These are phyloP conservation scores for Naja naja DNA, from an alignment of 2,113 vertebrate species.

Conservation along the genomic window DNA sequence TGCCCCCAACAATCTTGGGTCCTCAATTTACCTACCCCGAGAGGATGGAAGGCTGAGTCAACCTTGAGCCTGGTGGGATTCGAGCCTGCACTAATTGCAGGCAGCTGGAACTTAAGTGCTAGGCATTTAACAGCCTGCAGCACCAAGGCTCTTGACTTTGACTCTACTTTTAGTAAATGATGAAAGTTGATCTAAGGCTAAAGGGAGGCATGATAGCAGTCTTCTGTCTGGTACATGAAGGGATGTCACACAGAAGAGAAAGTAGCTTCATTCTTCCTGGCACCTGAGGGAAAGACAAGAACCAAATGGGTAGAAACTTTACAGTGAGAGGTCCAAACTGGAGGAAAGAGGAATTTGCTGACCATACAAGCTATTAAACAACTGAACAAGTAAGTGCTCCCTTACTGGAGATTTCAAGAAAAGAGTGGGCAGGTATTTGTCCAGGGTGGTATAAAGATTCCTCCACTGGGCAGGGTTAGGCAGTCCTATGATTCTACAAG, in stretches of 20 bases:
- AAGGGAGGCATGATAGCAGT: too few relatives aligned
- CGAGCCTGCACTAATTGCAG: too few relatives aligned
- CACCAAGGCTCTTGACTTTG: too few relatives aligned
- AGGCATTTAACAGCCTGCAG: too few relatives aligned
- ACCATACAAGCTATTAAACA: not conserved
- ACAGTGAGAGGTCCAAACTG: not conserved
- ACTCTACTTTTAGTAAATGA: too few relatives aligned
- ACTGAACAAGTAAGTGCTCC: not conserved
- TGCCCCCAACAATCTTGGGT: too few relatives aligned
- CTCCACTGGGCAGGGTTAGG: not conserved
- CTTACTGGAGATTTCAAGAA: not conserved
- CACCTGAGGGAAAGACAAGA: not conserved
- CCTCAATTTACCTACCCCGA: too few relatives aligned
- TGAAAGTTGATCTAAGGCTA: too few relatives aligned
- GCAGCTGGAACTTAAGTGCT: too few relatives aligned
- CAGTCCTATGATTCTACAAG: not conserved
- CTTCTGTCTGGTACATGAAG: too few relatives aligned
- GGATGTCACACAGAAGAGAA: not conserved
- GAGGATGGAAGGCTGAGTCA: too few relatives aligned
- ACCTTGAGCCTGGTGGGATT: too few relatives aligned
- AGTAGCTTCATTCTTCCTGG: not conserved
- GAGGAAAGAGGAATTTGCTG: not conserved
- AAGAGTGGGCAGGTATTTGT: not conserved
- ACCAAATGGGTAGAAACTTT: not conserved
- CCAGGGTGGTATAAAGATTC: not conserved